A percentile compares a stretch with the other conserved stretches of the same genome.
Evolutionary conservation across 2,797 vertebrate genomes (phyloP).

Genomic region (Microchirus variegatus): DNA sequence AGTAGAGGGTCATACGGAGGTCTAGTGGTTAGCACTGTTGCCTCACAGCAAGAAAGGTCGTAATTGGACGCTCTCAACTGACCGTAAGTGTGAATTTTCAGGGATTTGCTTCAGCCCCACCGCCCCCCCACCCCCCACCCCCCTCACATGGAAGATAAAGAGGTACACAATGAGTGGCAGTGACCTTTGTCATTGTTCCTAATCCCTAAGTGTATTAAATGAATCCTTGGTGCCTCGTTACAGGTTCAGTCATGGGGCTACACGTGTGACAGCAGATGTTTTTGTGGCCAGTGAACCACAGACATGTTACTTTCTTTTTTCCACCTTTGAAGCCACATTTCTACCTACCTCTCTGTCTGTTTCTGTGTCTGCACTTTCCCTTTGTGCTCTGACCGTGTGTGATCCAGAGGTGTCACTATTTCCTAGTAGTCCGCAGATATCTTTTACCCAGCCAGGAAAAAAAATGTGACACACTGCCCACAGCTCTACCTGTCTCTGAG

Average conservation of each 20-base stretch:
- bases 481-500: slow-evolving; percentile 44
- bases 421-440: slow-evolving; percentile 75
- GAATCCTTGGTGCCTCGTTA: not conserved
- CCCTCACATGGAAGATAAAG: too few relatives aligned
- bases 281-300: slow-evolving; percentile 44
- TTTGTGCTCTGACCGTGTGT: slow-evolving; percentile 48
- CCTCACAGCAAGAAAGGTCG: too few relatives aligned
- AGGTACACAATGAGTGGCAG: too few relatives aligned
- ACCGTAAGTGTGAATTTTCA: too few relatives aligned
- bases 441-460: slow-evolving; percentile 57
- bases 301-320: slow-evolving; percentile 52
- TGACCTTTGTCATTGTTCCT: not conserved
- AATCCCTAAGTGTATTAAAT: not conserved
- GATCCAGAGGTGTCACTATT: slow-evolving; percentile 72
- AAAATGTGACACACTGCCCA: slow-evolving; percentile 57
- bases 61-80: too few relatives aligned
- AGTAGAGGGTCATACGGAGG: too few relatives aligned
- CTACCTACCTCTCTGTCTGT: slow-evolving; percentile 28
- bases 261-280: slow-evolving; percentile 22
- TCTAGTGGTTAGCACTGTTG: too few relatives aligned
- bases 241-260: slow-evolving; percentile 6
- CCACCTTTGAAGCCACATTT: slow-evolving; percentile 31
- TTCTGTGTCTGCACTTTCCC: slow-evolving; percentile 42
- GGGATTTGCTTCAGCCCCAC: too few relatives aligned
- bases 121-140: too few relatives aligned